Evolutionary conservation across 2,888 invertebrate species (phyloP).

Genomic region (Sicus ferrugineus): DNA sequence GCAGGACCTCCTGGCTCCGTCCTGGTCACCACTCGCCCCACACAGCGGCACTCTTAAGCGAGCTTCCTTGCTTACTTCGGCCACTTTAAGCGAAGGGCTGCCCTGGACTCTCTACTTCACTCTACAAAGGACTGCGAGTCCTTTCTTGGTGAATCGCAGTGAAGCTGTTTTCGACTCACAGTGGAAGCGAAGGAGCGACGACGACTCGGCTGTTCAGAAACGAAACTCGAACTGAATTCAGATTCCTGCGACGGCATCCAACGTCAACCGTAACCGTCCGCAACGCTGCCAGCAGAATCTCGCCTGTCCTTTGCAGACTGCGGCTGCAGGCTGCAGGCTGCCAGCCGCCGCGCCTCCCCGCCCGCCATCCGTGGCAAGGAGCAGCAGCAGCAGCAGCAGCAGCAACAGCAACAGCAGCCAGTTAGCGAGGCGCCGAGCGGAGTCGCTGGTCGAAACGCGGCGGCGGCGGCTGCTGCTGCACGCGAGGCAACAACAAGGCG

Average conservation of each 20-base stretch:
- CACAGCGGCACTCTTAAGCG: no score
- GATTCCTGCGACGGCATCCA: constrained; percentile 50
- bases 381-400: not conserved
- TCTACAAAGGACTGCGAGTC: no score
- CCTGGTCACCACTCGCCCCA: no score
- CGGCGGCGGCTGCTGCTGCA: no score
- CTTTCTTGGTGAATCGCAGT: no score
- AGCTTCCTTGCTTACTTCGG: no score
- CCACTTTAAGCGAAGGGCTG: no score
- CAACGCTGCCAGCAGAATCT: constrained; percentile 45
- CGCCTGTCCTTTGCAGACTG: constrained; percentile 45
- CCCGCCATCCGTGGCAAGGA: not conserved
- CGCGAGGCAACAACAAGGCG: constrained; percentile 10
- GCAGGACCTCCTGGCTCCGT: no score
- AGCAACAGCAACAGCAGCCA: not conserved
- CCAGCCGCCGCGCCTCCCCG: not conserved
- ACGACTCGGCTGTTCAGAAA: constrained; percentile 57
- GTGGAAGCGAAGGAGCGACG: not conserved
- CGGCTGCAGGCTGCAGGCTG: not conserved
- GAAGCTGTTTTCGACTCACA: not conserved
- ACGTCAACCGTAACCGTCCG: constrained; percentile 53
- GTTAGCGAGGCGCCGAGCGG: constrained; percentile 1
- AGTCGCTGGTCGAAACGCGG: constrained; percentile 10
- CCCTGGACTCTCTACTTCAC: no score
- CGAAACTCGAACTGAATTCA: constrained; percentile 59